Evolutionary conservation across 2,113 vertebrate genomes (phyloP).

Genomic region (Heteronetta atricapilla): DNA sequence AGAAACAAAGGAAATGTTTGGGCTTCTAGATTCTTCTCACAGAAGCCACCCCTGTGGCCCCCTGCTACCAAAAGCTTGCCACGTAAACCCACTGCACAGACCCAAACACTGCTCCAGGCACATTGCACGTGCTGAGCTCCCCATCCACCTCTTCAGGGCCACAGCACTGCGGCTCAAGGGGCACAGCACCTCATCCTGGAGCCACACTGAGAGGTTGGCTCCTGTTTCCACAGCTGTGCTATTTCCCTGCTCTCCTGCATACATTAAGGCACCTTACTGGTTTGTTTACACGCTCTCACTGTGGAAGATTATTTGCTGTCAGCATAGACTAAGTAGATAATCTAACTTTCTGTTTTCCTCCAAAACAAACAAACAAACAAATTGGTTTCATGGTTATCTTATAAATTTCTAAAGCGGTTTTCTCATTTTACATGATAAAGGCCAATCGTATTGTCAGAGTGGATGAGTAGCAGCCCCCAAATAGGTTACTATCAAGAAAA

Average conservation of each 20-base stretch:
- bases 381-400: neutral
- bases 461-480: neutral
- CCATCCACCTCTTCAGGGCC: neutral
- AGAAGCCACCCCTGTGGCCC: too few species aligned
- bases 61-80: too few species aligned
- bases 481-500: neutral
- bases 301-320: neutral
- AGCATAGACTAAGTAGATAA: neutral
- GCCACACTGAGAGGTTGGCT: neutral
- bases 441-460: neutral
- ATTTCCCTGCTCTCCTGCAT: neutral
- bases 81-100: neutral
- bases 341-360: neutral
- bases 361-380: rapidly evolving
- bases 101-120: neutral
- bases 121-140: neutral
- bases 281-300: neutral
- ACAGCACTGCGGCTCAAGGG: neutral
- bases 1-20: too few species aligned
- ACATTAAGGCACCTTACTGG: neutral
- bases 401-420: neutral
- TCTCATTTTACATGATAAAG: neutral
- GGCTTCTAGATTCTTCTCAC: too few species aligned
- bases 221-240: neutral
- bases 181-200: neutral